Evolutionary conservation across 1,140 invertebrate species (phyloP).

Genomic region (Zaprionus kolodkinae): DNA sequence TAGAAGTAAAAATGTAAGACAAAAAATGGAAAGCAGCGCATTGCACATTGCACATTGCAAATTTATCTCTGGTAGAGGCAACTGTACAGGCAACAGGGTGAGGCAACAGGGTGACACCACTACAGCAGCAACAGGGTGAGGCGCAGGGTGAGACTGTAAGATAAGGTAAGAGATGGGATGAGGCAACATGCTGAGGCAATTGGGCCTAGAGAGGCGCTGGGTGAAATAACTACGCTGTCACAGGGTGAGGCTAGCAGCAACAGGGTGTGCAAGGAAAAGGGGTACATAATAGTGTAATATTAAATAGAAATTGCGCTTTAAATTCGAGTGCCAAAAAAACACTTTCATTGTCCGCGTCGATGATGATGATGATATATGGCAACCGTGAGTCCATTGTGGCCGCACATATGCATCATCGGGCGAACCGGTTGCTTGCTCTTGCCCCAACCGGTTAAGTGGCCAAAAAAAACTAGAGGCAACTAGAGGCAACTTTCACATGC

Average conservation of each 20-base stretch:
- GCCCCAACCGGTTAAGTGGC: conserved; percentile 29
- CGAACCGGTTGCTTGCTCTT: conserved; percentile 6
- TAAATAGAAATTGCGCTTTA: conserved; percentile 6
- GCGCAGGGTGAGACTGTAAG: too few species aligned
- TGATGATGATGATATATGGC: neutral
- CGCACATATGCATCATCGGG: neutral
- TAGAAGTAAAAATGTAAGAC: conserved; percentile 20
- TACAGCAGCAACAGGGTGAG: too few species aligned
- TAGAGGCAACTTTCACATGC: conserved; percentile 74
- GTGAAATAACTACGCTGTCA: too few species aligned
- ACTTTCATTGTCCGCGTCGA: conserved; percentile 64
- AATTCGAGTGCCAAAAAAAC: conserved; percentile 41
- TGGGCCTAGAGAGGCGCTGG: too few species aligned
- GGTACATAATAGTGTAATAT: conserved; percentile 51
- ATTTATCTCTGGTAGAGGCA: neutral
- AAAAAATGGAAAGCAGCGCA: conserved; percentile 59
- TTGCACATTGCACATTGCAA: conserved; percentile 57
- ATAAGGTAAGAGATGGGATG: neutral
- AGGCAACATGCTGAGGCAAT: too few species aligned
- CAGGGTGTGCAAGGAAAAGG: too few species aligned
- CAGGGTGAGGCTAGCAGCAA: too few species aligned
- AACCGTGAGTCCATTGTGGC: neutral
- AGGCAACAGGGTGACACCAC: neutral
- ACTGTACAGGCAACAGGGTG: too few species aligned
- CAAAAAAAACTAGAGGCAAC: conserved; percentile 32